Conservation (phyloP, 2,797 vertebrate species). For the Gambelia wislizenii region DNA sequence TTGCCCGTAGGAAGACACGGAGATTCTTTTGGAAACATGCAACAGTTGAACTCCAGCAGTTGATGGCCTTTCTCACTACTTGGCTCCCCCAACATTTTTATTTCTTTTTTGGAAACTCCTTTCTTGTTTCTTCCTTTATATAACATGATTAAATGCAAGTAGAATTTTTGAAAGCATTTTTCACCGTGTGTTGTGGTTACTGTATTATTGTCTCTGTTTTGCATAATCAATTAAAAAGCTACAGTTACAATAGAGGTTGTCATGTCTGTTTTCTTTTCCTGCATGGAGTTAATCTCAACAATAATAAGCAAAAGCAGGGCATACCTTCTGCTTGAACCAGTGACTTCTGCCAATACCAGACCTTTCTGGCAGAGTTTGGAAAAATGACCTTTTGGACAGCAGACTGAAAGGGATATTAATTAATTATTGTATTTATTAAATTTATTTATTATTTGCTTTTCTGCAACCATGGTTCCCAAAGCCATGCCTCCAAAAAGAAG, state of each 20-base stretch:
- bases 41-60: background rate
- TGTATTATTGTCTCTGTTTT: background rate
- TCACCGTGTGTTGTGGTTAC: background rate
- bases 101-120: background rate
- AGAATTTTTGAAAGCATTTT: background rate
- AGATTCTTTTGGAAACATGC: slow-evolving; percentile 21
- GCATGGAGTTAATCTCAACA: background rate
- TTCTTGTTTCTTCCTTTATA: fast-evolving
- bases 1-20: slow-evolving; percentile 8
- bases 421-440: background rate
- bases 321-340: background rate
- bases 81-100: slow-evolving; percentile 2
- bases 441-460: no score
- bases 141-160: background rate
- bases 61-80: background rate
- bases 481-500: no score
- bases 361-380: no score
- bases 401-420: background rate
- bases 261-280: background rate
- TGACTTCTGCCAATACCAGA: background rate
- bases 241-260: background rate
- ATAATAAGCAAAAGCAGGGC: background rate
- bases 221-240: background rate
- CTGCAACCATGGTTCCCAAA: no score
- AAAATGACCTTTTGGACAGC: no score